These are phyloP conservation scores for Thamnophis elegans DNA, from an alignment of 2,797 vertebrate species.

Conservation along the genomic window DNA sequence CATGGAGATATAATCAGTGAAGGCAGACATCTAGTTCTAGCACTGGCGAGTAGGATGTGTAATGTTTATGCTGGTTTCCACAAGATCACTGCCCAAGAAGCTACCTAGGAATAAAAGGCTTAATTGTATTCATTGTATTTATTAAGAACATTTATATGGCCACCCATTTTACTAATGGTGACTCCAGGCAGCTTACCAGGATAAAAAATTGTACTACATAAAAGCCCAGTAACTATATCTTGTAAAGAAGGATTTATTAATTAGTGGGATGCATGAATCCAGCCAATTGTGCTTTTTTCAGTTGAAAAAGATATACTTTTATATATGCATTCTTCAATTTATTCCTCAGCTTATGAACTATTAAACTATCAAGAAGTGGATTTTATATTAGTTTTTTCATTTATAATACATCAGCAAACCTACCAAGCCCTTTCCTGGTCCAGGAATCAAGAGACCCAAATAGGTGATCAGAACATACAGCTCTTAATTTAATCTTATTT, in stretches of 20 bases:
- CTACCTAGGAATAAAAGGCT: not conserved
- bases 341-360: not conserved
- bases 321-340: not conserved
- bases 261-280: not conserved
- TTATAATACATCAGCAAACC: not conserved
- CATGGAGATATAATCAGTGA: not conserved
- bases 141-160: not conserved
- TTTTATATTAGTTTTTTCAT: not conserved
- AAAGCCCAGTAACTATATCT: not conserved
- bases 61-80: not conserved
- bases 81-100: not conserved
- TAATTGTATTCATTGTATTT: not conserved
- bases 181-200: not conserved
- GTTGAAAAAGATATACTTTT: not conserved
- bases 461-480: not conserved
- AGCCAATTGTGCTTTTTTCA: not conserved
- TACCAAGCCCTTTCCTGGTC: not conserved
- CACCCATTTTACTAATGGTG: not conserved
- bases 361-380: not conserved
- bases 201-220: not conserved
- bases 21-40: not conserved
- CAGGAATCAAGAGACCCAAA: not conserved
- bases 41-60: not conserved
- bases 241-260: not conserved
- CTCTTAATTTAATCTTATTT: not conserved